These are phyloP conservation scores for Erynnis tages DNA, from an alignment of 2,888 invertebrate species.

Conservation along the genomic window DNA sequence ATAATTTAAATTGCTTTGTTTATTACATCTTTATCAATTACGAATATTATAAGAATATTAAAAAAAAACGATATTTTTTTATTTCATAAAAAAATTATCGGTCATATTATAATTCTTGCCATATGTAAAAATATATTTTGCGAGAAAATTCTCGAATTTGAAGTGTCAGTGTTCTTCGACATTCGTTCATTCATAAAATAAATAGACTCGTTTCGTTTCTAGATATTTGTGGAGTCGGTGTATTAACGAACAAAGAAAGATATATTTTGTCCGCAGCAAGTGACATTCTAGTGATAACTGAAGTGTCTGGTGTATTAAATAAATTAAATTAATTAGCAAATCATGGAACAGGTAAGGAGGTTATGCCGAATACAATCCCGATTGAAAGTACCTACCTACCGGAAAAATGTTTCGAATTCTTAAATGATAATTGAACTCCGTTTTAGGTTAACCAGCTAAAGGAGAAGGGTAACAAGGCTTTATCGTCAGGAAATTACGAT, in stretches of 20 bases:
- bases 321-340: conserved; percentile 33
- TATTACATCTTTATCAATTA: no score
- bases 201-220: conserved; percentile 31
- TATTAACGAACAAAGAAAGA: conserved; percentile 32
- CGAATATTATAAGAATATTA: no score
- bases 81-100: neutral
- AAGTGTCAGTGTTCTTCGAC: conserved; percentile 61
- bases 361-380: conserved; percentile 51
- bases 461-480: conserved; percentile 92
- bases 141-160: conserved; percentile 76
- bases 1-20: no score
- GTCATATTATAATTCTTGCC: conserved; percentile 28
- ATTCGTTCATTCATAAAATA: conserved; percentile 36
- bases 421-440: conserved; percentile 22
- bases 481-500: conserved; percentile 88
- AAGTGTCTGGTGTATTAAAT: conserved; percentile 13
- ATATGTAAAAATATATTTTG: conserved; percentile 34
- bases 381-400: conserved; percentile 19
- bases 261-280: conserved; percentile 12
- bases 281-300: conserved; percentile 3
- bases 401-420: neutral
- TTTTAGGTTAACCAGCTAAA: conserved; percentile 90
- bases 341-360: conserved; percentile 74
- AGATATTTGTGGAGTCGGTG: conserved; percentile 27
- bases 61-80: neutral